These are phyloP conservation scores for Philopedon plagiatum DNA, from an alignment of 2,888 invertebrate genomes.

Conservation along the genomic window DNA sequence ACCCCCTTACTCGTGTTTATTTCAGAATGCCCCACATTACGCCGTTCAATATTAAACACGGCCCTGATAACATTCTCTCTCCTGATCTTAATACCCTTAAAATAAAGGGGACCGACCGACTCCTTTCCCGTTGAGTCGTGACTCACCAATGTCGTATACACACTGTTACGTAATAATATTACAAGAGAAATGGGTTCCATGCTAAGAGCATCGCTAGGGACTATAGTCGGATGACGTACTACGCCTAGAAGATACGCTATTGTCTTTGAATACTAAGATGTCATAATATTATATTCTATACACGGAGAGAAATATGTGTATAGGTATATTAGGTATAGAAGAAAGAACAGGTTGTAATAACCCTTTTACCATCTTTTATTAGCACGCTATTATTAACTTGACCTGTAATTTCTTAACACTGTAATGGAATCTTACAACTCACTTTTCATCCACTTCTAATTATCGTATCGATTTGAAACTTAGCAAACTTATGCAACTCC, in stretches of 20 bases:
- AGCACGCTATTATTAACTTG: too few species aligned
- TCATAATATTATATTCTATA: neutral
- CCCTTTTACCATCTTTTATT: too few species aligned
- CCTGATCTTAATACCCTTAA: conserved; percentile 45
- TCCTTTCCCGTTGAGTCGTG: conserved; percentile 47
- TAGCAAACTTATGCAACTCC: too few species aligned
- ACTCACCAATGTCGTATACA: conserved; percentile 49
- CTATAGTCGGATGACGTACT: conserved; percentile 33
- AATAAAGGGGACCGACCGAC: conserved; percentile 51
- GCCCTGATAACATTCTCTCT: conserved; percentile 37
- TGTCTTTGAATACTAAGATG: conserved; percentile 3
- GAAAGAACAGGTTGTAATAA: too few species aligned
- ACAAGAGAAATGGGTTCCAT: conserved; percentile 34
- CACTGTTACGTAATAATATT: conserved; percentile 44
- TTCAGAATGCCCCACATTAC: neutral
- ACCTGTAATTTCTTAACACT: too few species aligned
- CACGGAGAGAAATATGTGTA: too few species aligned
- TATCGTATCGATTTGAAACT: too few species aligned
- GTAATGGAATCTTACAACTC: too few species aligned
- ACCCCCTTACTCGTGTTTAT: neutral
- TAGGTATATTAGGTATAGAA: too few species aligned
- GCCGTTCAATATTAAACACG: conserved; percentile 7
- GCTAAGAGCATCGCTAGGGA: conserved; percentile 27
- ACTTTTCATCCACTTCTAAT: too few species aligned
- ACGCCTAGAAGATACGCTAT: neutral